Conservation (phyloP, 1,140 invertebrate species). For the Drosophila santomea region DNA sequence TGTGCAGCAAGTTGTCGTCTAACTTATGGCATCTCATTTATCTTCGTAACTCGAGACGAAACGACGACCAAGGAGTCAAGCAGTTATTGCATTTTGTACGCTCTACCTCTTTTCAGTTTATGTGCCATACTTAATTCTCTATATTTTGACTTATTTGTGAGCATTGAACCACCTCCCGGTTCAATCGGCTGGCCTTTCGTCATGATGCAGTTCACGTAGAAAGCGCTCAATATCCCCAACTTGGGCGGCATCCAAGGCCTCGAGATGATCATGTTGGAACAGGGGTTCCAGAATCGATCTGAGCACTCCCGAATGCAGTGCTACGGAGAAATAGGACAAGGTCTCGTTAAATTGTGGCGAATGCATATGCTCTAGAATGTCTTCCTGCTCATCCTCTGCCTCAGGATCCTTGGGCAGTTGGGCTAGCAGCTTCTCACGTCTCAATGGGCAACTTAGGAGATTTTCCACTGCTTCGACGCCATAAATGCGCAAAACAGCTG, state of each 20-base stretch:
- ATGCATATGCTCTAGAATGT: constrained; percentile 88
- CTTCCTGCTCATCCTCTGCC: not conserved
- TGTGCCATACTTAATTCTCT: not conserved
- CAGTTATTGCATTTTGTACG: constrained; percentile 69
- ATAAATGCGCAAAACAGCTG: not conserved
- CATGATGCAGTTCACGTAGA: constrained; percentile 85
- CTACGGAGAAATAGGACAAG: constrained; percentile 95
- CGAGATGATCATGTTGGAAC: constrained; percentile 91
- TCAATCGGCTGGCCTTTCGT: constrained; percentile 12
- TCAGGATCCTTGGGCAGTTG: constrained; percentile 2
- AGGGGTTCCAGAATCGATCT: constrained; percentile 97
- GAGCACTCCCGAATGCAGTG: constrained; percentile 96
- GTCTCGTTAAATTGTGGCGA: constrained; percentile 96
- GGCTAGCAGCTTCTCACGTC: not conserved
- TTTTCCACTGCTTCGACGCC: not conserved
- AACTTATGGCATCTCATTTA: constrained; percentile 83
- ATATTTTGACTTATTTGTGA: constrained; percentile 36
- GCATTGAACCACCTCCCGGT: not conserved
- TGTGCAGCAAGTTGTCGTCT: constrained; percentile 77
- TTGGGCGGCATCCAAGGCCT: constrained; percentile 94
- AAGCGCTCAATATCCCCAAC: constrained; percentile 95
- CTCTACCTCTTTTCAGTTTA: not conserved
- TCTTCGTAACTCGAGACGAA: constrained; percentile 66
- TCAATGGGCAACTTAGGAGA: not conserved
- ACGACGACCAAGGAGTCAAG: constrained; percentile 8